A percentile compares a stretch with the other conserved stretches of the same genome.
phyloP scores from a whole-genome alignment of 2,888 invertebrate species.

The Sthenelais limicola region DNA sequence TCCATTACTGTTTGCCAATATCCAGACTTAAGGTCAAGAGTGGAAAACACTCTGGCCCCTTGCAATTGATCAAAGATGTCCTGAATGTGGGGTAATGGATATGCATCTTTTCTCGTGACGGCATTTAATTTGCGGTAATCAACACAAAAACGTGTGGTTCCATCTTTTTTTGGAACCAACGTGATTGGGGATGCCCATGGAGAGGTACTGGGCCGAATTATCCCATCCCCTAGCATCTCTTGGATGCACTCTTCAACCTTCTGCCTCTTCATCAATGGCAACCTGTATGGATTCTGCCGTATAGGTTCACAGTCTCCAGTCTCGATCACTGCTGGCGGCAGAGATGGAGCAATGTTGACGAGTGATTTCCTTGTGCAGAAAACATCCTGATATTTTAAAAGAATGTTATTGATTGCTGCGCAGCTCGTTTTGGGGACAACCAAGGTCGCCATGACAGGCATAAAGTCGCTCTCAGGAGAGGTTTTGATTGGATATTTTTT shows the following conservation, averaged over 20 bases:
- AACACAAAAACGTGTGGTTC: conserved; percentile 44
- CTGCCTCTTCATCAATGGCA: not conserved
- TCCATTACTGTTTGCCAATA: conserved; percentile 46
- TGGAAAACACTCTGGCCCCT: conserved; percentile 38
- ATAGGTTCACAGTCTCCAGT: not conserved
- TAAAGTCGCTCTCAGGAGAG: too few relatives aligned
- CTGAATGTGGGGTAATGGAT: conserved; percentile 45
- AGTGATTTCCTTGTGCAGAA: too few relatives aligned
- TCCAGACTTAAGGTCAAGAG: conserved; percentile 43
- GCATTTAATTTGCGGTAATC: conserved; percentile 44
- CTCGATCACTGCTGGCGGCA: too few relatives aligned
- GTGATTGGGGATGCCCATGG: not conserved
- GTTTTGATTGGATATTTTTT: too few relatives aligned
- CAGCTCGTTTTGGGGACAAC: too few relatives aligned
- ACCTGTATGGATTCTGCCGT: not conserved
- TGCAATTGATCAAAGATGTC: conserved; percentile 47
- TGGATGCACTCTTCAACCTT: not conserved
- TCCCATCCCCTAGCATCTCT: not conserved
- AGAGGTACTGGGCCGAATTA: not conserved
- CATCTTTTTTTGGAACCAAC: not conserved
- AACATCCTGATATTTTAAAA: too few relatives aligned
- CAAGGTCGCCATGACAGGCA: too few relatives aligned
- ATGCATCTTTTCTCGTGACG: conserved; percentile 35
- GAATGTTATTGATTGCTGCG: too few relatives aligned
- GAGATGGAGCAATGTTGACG: too few relatives aligned